phyloP scores from a whole-genome alignment of 2,797 vertebrate species.

The Sebastolobus altivelis region DNA sequence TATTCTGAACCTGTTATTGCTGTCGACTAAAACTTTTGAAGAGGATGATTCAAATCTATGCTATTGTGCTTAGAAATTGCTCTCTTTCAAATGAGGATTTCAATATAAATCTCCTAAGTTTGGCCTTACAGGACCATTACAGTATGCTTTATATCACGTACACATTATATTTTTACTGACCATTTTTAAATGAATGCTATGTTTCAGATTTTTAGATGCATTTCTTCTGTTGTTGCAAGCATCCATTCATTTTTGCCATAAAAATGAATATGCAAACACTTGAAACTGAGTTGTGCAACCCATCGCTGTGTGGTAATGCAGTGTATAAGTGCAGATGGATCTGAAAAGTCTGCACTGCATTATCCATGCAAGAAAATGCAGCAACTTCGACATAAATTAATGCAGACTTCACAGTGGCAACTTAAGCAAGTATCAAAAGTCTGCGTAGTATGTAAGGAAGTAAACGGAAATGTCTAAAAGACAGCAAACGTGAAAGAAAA shows the following conservation, averaged over 20 bases:
- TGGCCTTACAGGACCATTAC: neutral
- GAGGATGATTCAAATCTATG: neutral
- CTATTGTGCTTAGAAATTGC: neutral
- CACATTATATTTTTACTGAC: neutral
- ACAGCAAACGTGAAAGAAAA: neutral
- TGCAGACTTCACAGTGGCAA: neutral
- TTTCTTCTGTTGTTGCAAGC: neutral
- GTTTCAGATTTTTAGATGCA: neutral
- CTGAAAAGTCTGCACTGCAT: neutral
- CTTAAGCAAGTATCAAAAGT: neutral
- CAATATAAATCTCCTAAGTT: neutral
- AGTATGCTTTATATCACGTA: no score
- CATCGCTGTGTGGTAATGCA: neutral
- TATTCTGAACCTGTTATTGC: neutral
- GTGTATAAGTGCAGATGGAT: neutral
- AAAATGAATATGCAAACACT: neutral
- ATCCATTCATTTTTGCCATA: neutral
- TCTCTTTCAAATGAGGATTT: neutral
- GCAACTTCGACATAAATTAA: neutral
- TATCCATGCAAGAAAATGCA: neutral
- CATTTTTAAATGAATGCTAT: neutral
- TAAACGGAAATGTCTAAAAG: neutral
- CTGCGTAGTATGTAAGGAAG: neutral
- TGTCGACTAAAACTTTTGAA: neutral
- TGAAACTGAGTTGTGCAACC: neutral